Percentiles rank a stretch among this genome's conserved stretches.
Conservation (phyloP, 1,140 invertebrate species). For the Stegodyphus dumicola region DNA sequence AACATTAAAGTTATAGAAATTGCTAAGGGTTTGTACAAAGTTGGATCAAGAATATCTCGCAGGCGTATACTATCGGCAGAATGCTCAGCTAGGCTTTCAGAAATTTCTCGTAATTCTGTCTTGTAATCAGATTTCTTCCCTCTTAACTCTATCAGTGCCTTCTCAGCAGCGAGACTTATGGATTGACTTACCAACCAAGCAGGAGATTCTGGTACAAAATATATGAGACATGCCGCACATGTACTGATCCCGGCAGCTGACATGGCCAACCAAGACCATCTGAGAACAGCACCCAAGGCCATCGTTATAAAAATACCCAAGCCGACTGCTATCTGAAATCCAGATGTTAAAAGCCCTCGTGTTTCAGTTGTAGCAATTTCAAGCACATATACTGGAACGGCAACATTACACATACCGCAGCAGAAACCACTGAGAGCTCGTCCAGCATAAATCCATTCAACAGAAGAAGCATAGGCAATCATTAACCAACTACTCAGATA, state of each 20-base stretch:
- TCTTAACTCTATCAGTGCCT: conserved; percentile 17
- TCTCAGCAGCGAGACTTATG: conserved; percentile 78
- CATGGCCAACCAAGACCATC: conserved; percentile 77
- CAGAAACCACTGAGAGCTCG: conserved; percentile 76
- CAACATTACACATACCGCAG: conserved; percentile 74
- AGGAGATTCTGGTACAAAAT: conserved; percentile 82
- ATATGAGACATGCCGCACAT: conserved; percentile 72
- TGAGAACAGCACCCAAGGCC: conserved; percentile 78
- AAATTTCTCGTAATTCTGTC: conserved; percentile 11
- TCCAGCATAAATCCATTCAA: conserved; percentile 73
- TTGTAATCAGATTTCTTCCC: conserved; percentile 10
- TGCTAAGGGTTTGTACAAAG: conserved; percentile 78
- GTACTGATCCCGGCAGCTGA: conserved; percentile 74
- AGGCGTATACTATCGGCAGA: conserved; percentile 57
- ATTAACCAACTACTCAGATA: conserved; percentile 81
- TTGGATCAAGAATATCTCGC: conserved; percentile 76
- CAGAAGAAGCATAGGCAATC: conserved; percentile 75
- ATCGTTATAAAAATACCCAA: conserved; percentile 84
- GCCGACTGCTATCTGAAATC: conserved; percentile 81
- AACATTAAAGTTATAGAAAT: conserved; percentile 90
- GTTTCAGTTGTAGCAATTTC: conserved; percentile 88
- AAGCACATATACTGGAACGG: conserved; percentile 83
- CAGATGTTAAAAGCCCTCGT: conserved; percentile 82
- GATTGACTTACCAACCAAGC: conserved; percentile 80
- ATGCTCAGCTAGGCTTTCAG: background rate